These are phyloP conservation scores for Myoxocephalus aenaeus DNA, from an alignment of 2,797 vertebrate species.

Conservation along the genomic window DNA sequence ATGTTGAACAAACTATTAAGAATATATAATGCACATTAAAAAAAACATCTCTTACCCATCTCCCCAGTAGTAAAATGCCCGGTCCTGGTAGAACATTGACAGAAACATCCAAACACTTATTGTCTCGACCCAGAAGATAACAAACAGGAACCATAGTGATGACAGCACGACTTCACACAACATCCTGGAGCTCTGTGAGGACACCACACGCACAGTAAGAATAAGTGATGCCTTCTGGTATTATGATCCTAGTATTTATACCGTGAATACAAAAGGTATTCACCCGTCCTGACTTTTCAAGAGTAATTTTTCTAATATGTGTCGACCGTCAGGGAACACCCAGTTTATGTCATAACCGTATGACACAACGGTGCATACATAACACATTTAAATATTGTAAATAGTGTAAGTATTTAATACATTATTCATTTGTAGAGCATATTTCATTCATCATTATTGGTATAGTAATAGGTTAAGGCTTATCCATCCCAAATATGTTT, in stretches of 20 bases:
- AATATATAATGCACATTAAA: background rate
- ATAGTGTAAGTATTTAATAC: no score
- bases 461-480: background rate
- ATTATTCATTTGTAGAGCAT: background rate
- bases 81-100: slow-evolving; percentile 86
- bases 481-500: background rate
- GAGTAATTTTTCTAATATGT: background rate
- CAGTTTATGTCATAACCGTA: background rate
- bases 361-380: background rate
- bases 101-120: slow-evolving; percentile 88
- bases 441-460: background rate
- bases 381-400: background rate
- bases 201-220: background rate
- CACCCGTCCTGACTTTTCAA: background rate
- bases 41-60: slow-evolving; percentile 75
- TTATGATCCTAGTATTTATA: background rate
- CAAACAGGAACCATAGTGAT: slow-evolving; percentile 87
- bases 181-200: slow-evolving; percentile 77
- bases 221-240: background rate
- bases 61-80: slow-evolving; percentile 82
- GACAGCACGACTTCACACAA: slow-evolving; percentile 87
- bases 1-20: background rate
- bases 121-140: slow-evolving; percentile 89
- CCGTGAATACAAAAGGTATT: background rate
- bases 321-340: background rate